Percentiles rank a stretch among this genome's conserved stretches.
phyloP scores from a whole-genome alignment of 37 sponge, comb jelly and placozoan genomes.

The Chondrosia reniformis region DNA sequence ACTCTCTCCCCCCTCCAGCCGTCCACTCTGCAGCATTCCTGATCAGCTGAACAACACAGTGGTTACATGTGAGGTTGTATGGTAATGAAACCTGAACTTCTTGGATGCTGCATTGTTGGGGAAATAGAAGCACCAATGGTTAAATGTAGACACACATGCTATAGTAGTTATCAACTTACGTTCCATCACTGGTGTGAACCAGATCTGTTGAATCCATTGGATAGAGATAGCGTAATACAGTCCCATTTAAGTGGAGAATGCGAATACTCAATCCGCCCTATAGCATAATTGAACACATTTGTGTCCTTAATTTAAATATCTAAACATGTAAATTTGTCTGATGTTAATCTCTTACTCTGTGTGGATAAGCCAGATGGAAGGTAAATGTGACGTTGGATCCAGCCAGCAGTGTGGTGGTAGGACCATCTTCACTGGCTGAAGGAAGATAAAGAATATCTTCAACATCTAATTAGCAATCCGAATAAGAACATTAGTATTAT shows the following conservation, averaged over 20 bases:
- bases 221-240: constrained; percentile 14
- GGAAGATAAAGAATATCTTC: not conserved
- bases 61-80: constrained; percentile 39
- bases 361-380: constrained; percentile 56
- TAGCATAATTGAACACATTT: not conserved
- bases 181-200: not conserved
- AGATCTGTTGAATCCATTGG: constrained; percentile 9
- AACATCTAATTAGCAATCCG: too few species aligned
- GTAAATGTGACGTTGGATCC: constrained; percentile 42
- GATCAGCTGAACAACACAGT: constrained; percentile 50
- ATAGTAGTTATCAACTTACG: constrained; percentile 13
- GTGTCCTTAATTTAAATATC: too few species aligned
- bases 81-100: constrained; percentile 34
- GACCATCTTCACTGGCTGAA: constrained; percentile 10
- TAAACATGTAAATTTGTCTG: not conserved
- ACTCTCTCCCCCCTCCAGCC: constrained; percentile 21
- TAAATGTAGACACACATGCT: not conserved
- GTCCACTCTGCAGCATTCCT: constrained; percentile 71
- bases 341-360: constrained; percentile 35
- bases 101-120: not conserved
- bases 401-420: constrained; percentile 37
- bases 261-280: constrained; percentile 55
- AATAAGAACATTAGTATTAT: too few species aligned
- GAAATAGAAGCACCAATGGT: not conserved
- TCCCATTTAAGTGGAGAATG: constrained; percentile 38